Evolutionary conservation across 2,888 invertebrate species (phyloP).

Genomic region (Octodonta nipae): DNA sequence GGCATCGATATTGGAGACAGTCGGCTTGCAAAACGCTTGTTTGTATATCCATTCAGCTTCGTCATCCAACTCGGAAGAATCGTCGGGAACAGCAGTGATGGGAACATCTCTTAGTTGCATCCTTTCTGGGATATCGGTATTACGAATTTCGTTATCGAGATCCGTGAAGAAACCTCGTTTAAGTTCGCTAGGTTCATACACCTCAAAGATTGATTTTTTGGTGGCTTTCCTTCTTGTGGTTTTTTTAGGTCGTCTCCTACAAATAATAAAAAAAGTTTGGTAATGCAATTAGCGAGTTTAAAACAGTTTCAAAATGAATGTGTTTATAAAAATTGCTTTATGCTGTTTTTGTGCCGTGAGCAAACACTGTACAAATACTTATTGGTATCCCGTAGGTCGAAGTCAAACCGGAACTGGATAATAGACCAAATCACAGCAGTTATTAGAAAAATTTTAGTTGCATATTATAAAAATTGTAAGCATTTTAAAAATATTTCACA

Average conservation of each 20-base stretch:
- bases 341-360: too few species aligned
- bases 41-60: conserved; percentile 98
- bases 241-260: conserved; percentile 53
- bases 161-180: conserved; percentile 93
- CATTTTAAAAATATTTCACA: too few species aligned
- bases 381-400: too few species aligned
- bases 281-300: too few species aligned
- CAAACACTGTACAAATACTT: too few species aligned
- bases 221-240: conserved; percentile 61
- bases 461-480: too few species aligned
- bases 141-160: conserved; percentile 78
- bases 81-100: conserved; percentile 67
- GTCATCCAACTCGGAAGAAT: conserved; percentile 75
- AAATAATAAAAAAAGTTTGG: too few species aligned
- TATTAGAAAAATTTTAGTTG: too few species aligned
- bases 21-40: conserved; percentile 75
- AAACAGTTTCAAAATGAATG: too few species aligned
- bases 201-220: conserved; percentile 79
- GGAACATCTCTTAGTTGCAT: conserved; percentile 84
- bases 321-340: too few species aligned
- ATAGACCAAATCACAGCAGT: too few species aligned
- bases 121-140: conserved; percentile 79
- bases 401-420: too few species aligned
- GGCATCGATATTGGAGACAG: conserved; percentile 66
- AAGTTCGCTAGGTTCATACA: conserved; percentile 94